These are phyloP conservation scores for Colostygia pectinataria DNA, from an alignment of 2,888 invertebrate genomes.

Conservation along the genomic window DNA sequence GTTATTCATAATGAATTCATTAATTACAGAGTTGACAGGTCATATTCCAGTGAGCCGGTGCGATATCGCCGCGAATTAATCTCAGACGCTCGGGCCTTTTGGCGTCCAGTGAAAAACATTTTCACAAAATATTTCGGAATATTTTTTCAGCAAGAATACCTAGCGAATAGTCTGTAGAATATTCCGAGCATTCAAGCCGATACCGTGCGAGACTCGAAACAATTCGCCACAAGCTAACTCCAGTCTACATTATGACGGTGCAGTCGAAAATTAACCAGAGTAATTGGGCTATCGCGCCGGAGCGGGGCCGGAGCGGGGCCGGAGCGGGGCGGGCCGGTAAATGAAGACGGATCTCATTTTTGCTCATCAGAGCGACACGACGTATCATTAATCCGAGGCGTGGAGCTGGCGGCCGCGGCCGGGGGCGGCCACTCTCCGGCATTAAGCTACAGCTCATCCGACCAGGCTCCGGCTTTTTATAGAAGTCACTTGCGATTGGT, in stretches of 20 bases:
- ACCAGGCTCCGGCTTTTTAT: no score
- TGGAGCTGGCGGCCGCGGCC: conserved; percentile 19
- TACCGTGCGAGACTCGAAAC: conserved; percentile 3
- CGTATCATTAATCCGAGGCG: conserved; percentile 39
- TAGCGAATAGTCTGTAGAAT: not conserved
- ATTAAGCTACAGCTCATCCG: not conserved
- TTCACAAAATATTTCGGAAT: not conserved
- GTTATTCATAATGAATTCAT: not conserved
- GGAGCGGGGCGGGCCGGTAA: conserved; percentile 19
- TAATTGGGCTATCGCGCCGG: conserved; percentile 8
- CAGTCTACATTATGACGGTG: conserved; percentile 10
- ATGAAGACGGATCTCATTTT: conserved; percentile 42
- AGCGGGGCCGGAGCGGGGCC: conserved; percentile 1
- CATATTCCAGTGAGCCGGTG: not conserved
- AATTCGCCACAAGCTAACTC: not conserved
- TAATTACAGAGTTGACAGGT: not conserved
- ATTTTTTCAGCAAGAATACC: not conserved
- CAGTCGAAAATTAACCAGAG: conserved; percentile 26
- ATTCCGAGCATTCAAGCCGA: not conserved
- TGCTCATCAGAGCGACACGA: conserved; percentile 38
- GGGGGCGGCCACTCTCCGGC: conserved; percentile 1
- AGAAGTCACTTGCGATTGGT: no score
- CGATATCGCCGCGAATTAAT: not conserved
- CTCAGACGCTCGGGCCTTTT: not conserved
- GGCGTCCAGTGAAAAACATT: not conserved